A percentile compares a stretch with the other conserved stretches of the same genome.
Conservation (phyloP, 2,797 vertebrate genomes). For the Hippopotamyrus pictus region DNA sequence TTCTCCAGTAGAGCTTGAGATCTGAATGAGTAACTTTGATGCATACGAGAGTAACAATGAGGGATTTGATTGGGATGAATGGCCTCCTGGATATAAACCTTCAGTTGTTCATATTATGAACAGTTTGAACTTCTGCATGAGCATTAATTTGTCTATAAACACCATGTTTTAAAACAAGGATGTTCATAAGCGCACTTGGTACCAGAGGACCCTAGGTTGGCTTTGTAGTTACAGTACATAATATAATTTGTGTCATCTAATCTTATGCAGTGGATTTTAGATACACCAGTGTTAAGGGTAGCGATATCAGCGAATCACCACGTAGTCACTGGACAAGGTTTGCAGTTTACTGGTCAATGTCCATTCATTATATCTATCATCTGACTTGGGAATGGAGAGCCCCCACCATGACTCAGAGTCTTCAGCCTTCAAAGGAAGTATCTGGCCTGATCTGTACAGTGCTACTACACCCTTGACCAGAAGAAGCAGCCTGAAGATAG, state of each 20-base stretch:
- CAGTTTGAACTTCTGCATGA: neutral
- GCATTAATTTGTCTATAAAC: neutral
- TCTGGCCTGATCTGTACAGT: neutral
- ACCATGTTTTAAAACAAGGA: neutral
- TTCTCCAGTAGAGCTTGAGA: neutral
- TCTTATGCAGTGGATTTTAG: neutral
- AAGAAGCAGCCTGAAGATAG: neutral
- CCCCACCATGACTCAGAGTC: neutral
- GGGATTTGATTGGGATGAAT: neutral
- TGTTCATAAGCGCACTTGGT: neutral
- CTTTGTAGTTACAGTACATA: neutral
- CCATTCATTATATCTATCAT: neutral
- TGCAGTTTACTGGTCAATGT: neutral
- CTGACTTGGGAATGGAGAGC: neutral
- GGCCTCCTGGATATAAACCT: neutral
- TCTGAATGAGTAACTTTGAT: neutral
- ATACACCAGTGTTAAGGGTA: neutral
- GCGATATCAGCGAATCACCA: neutral
- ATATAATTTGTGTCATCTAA: neutral
- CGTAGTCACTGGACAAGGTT: neutral
- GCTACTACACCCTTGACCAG: neutral
- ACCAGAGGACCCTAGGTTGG: neutral
- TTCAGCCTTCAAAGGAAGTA: neutral
- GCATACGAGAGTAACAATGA: neutral
- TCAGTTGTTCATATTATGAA: neutral